These are phyloP conservation scores for Celastrina argiolus DNA, from an alignment of 2,888 invertebrate species.

Conservation along the genomic window DNA sequence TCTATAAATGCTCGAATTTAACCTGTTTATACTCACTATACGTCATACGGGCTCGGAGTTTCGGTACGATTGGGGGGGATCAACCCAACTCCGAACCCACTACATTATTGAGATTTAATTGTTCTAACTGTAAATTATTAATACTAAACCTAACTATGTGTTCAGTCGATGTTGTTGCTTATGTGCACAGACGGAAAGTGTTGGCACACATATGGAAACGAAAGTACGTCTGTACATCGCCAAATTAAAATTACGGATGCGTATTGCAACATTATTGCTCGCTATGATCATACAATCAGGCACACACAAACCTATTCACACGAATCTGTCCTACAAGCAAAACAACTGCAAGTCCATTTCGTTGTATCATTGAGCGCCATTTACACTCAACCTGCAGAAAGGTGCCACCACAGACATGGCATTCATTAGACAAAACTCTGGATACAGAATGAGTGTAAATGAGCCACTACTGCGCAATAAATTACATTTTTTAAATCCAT, in stretches of 20 bases:
- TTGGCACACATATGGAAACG: conserved; percentile 41
- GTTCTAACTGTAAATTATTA: conserved; percentile 34
- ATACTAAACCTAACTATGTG: conserved; percentile 70
- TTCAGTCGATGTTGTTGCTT: conserved; percentile 67
- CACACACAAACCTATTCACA: conserved; percentile 50
- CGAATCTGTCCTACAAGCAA: conserved; percentile 50
- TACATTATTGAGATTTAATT: conserved; percentile 30
- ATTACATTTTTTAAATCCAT: neutral
- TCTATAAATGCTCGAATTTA: conserved; percentile 71
- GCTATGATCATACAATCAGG: conserved; percentile 51
- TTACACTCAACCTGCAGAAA: neutral
- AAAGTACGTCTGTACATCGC: conserved; percentile 42
- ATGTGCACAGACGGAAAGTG: conserved; percentile 21
- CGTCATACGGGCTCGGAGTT: conserved; percentile 10
- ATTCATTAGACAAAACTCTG: neutral
- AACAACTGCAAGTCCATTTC: conserved; percentile 16
- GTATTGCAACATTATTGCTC: conserved; percentile 65
- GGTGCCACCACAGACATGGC: no score
- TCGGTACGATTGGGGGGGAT: neutral
- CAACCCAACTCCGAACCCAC: conserved; percentile 18
- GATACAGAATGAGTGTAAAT: neutral
- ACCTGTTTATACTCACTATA: conserved; percentile 51
- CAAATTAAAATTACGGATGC: conserved; percentile 33
- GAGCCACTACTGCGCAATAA: neutral
- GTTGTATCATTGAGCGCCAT: conserved; percentile 12